These are phyloP conservation scores for Drosophila varians DNA, from an alignment of 1,140 invertebrate genomes.

Conservation along the genomic window DNA sequence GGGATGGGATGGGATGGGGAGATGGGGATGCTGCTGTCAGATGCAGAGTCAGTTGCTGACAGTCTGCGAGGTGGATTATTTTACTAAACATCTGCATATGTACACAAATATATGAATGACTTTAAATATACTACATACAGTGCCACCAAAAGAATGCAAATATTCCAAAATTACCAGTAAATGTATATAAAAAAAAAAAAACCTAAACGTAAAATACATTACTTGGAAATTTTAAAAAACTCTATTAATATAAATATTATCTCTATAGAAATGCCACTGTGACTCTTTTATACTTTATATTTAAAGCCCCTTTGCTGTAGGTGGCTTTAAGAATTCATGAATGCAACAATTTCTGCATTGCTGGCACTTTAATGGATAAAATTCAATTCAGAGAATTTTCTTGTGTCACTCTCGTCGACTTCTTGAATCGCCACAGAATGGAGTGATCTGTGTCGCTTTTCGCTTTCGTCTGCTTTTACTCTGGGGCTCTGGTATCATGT, in stretches of 20 bases:
- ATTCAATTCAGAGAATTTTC: slow-evolving; percentile 73
- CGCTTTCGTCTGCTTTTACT: slow-evolving; percentile 12
- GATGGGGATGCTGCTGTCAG: slow-evolving; percentile 44
- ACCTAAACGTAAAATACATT: too few relatives aligned
- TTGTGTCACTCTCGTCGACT: slow-evolving; percentile 30
- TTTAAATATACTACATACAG: slow-evolving; percentile 15
- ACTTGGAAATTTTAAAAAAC: neutral
- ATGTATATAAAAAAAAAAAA: too few relatives aligned
- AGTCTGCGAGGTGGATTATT: slow-evolving; percentile 49
- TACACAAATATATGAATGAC: slow-evolving; percentile 71
- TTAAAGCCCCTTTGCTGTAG: neutral
- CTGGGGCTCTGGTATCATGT: slow-evolving; percentile 47
- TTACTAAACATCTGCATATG: slow-evolving; percentile 53
- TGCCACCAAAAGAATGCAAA: neutral
- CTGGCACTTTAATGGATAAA: slow-evolving; percentile 61
- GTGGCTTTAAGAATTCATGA: slow-evolving; percentile 70
- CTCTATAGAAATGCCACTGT: neutral
- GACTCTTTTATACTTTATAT: slow-evolving; percentile 11
- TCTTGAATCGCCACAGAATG: slow-evolving; percentile 24
- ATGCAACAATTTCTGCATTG: slow-evolving; percentile 60
- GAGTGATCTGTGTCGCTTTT: slow-evolving; percentile 20
- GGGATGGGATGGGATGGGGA: neutral
- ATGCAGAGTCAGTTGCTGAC: slow-evolving; percentile 58
- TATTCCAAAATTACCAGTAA: neutral
- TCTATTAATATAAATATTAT: neutral